These are phyloP conservation scores for Poicephalus meyeri DNA, from an alignment of 2,113 vertebrate genomes.

Conservation along the genomic window DNA sequence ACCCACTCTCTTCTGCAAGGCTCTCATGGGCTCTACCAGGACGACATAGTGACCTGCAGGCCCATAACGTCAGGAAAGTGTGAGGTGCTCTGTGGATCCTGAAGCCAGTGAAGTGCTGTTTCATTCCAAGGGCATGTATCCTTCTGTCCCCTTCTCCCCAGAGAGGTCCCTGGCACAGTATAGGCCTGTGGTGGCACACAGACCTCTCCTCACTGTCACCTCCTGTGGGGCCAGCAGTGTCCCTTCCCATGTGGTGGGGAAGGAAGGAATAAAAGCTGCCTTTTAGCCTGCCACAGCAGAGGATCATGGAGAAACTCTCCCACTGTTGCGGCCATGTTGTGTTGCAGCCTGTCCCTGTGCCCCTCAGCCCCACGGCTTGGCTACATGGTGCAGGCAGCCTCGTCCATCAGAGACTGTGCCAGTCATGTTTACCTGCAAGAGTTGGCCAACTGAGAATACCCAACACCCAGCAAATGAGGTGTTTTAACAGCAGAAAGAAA, in stretches of 20 bases:
- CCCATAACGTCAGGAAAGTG: fast-evolving
- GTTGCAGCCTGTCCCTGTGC: fast-evolving
- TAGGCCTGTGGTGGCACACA: background rate
- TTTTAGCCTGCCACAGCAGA: background rate
- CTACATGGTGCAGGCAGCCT: fast-evolving
- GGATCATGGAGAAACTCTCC: background rate
- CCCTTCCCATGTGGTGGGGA: background rate
- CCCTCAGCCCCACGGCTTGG: fast-evolving
- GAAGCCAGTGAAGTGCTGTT: fast-evolving
- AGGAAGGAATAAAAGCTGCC: background rate
- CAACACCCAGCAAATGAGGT: background rate
- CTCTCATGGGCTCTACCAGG: background rate
- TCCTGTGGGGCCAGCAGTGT: fast-evolving
- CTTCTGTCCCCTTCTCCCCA: background rate
- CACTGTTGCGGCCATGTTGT: fast-evolving
- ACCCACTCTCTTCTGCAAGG: background rate
- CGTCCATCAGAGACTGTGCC: fast-evolving
- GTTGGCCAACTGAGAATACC: background rate
- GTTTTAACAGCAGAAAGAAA: background rate
- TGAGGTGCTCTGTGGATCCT: background rate
- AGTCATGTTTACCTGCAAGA: background rate
- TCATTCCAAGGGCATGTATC: background rate
- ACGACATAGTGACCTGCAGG: background rate
- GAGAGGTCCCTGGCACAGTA: fast-evolving
- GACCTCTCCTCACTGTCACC: background rate